Evolutionary conservation across 2,888 invertebrate species (phyloP), one percentile per base, ranked within the genome.

Genomic region (Bugula neritina): DNA sequence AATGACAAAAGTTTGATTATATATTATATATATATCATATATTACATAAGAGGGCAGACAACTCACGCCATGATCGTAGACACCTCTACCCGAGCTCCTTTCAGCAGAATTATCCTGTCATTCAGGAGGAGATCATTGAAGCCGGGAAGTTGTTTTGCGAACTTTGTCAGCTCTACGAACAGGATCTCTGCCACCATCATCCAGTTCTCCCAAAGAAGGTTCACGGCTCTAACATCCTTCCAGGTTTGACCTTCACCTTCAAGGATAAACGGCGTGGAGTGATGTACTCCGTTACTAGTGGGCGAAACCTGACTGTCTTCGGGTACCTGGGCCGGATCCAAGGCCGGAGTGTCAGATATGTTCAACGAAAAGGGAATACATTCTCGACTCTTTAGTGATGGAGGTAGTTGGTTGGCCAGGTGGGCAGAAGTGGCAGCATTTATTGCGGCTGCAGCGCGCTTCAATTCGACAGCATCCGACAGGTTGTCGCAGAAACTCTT

Each of bases 41-140:
- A n/a, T n/a, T n/a, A n/a, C n/a, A n/a, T n/a, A n/a, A n/a, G n/a
- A n/a, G n/a, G n/a, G n/a, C n/a, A n/a, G n/a, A n/a, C n/a, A n/a
- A 63, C 63, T 63, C 31, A 63, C 63, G 63, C 63, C 63, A 63
- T 63, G n/a, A 63, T 2, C 5, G 63, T 63, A 31, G 25, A 25
- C 31, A 63, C 63, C 31, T 63, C 63, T 10, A 63, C 31, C n/a
- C 63, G 21, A 10, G 63, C 63, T 63, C 25, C 29, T 27, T 63
- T 63, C 29, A 63, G 31, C 5, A 63, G 31, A 5, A 63, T 31
- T 2, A 63, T 63, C n/a, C 31, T 63, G n/a, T 63, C 63, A n/a
- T 63, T 27, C 5, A 63, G 13, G 2, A 29, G 29, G 31, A 63
- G 63, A n/a, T 63, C 63, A n/a, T 31, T 31, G n/a, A 63, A 63